Evolutionary conservation across 1,140 invertebrate species (phyloP), one percentile per base, ranked within the genome.

Genomic region (Phortica variegata): DNA sequence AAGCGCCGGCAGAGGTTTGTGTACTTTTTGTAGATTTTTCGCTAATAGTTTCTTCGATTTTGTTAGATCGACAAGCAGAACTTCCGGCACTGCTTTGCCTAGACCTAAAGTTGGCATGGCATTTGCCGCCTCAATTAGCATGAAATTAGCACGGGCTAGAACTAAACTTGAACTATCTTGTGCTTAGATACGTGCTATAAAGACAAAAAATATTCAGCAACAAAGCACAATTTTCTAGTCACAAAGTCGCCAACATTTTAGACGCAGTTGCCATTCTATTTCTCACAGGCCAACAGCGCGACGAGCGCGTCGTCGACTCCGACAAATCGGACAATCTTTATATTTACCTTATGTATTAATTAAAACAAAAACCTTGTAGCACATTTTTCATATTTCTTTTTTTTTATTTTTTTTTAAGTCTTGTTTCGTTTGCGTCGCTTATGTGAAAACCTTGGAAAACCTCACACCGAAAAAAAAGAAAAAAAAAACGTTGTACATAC

Each of bases 261-360:
- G 63, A 66, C 68, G 68, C 63, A 60, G 63, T 66, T 68, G 63
- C 60, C 68, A 63, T 66, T 66, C 63, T 66, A 66, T 66, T 66
- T 68, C 68, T 54, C 63, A 60, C 63, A 66, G 63, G 63, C 63
- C 60, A 66, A 66, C 63, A 66, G 63, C 32, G 18, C 41, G 40
- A 40, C 31, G 47, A 54, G 43, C 39, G 55, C 48, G 38, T 26
- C 26, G 42, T 13, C 42, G 26, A 18, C 42, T 43, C n/a, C n/a
- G n/a, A n/a, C n/a, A n/a, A n/a, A n/a, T n/a, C n/a, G n/a, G n/a
- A n/a, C n/a, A n/a, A n/a, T n/a, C n/a, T n/a, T n/a, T n/a, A 26
- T 26, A 6, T 26, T 26, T 26, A 26, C 23, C 5, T 26, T 26
- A 26, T 26, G 10, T 26, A 6, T 26, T 26, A 26, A 26, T 26